These are phyloP conservation scores for Lanistes nyassanus DNA, from an alignment of 1,140 invertebrate species.

Conservation along the genomic window DNA sequence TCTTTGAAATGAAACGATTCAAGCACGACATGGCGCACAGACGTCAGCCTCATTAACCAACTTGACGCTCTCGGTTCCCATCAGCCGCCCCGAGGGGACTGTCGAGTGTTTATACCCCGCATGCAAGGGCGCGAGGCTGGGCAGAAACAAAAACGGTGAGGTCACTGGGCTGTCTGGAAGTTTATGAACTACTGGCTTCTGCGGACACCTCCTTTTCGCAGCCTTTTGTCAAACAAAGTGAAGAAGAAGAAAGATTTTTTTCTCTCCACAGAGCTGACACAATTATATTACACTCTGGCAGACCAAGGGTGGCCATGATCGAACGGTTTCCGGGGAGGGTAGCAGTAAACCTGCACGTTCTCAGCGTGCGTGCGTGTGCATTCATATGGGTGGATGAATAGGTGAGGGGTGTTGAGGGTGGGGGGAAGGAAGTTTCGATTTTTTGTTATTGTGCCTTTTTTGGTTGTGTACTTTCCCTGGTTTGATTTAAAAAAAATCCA, in stretches of 20 bases:
- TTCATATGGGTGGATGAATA: background rate
- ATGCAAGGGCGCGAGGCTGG: too few species aligned
- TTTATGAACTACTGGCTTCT: constrained; percentile 17
- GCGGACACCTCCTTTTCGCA: background rate
- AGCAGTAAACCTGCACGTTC: too few species aligned
- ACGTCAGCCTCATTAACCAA: too few species aligned
- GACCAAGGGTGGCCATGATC: background rate
- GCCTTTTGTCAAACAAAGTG: background rate
- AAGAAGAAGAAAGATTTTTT: constrained; percentile 7
- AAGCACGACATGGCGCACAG: too few species aligned
- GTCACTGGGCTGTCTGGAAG: background rate
- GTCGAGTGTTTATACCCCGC: too few species aligned
- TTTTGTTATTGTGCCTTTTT: too few species aligned
- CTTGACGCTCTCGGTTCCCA: too few species aligned
- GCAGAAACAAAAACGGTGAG: too few species aligned
- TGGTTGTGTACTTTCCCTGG: too few species aligned
- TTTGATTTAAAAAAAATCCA: too few species aligned
- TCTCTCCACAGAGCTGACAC: background rate
- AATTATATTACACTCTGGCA: background rate
- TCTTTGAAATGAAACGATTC: too few species aligned
- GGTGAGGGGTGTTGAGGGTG: background rate
- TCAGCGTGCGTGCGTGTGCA: background rate
- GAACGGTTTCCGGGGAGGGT: background rate
- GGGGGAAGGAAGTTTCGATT: background rate
- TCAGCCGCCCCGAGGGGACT: too few species aligned